A percentile compares a stretch with the other conserved stretches of the same genome.
phyloP scores from a whole-genome alignment of 2,797 vertebrate genomes.

The Chrosomus eos region DNA sequence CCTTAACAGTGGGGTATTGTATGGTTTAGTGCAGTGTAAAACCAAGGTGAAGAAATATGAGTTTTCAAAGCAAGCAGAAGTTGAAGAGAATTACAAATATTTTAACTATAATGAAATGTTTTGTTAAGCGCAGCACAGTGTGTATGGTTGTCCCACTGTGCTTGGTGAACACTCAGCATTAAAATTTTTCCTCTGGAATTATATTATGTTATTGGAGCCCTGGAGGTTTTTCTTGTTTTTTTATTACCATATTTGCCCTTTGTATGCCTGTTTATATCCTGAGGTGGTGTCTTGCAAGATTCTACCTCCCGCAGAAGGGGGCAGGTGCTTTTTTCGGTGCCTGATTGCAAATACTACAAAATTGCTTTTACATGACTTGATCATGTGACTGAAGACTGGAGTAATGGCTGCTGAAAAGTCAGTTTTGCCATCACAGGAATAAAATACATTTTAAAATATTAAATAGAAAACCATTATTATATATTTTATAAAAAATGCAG shows the following conservation, averaged over 20 bases:
- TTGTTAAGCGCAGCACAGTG: conserved; percentile 14
- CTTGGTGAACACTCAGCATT: conserved; percentile 7
- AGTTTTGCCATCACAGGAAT: background rate
- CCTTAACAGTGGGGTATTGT: background rate
- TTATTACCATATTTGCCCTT: background rate
- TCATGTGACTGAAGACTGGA: too few species aligned
- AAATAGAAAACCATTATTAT: background rate
- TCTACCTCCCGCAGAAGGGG: background rate
- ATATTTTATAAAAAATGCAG: background rate
- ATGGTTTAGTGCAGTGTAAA: background rate
- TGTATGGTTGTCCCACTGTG: conserved; percentile 25
- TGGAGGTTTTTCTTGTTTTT: background rate
- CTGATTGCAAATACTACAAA: background rate
- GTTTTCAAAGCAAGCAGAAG: background rate
- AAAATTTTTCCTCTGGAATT: background rate
- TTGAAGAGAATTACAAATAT: conserved; percentile 11
- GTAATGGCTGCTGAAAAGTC: background rate
- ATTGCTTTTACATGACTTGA: background rate
- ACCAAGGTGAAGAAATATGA: background rate
- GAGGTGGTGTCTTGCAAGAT: background rate
- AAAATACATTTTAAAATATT: too few species aligned
- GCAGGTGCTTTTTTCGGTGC: background rate
- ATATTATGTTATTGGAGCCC: background rate
- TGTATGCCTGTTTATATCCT: background rate
- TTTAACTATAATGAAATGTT: conserved; percentile 12